Conservation (phyloP, 2,113 vertebrate genomes). For the Neopipo cinnamomea region DNA sequence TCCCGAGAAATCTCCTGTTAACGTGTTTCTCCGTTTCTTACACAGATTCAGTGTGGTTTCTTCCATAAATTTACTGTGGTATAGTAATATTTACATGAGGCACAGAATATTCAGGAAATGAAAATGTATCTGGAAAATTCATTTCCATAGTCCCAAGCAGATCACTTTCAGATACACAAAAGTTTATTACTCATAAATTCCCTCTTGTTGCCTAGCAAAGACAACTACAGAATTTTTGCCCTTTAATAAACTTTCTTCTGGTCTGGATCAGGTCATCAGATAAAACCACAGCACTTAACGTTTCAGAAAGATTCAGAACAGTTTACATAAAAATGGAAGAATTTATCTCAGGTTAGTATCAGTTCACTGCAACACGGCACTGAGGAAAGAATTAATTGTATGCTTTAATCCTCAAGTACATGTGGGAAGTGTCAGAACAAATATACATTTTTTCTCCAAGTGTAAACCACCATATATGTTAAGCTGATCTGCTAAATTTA, state of each 20-base stretch:
- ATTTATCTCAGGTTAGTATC: slow-evolving; percentile 35
- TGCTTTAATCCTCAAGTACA: background rate
- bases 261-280: background rate
- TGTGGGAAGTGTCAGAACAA: background rate
- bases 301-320: background rate
- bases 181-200: slow-evolving; percentile 1
- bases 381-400: background rate
- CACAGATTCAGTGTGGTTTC: background rate
- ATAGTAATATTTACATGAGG: background rate
- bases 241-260: background rate
- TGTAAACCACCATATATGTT: background rate
- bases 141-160: slow-evolving; percentile 7
- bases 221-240: background rate
- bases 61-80: background rate
- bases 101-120: background rate
- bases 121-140: slow-evolving; percentile 38
- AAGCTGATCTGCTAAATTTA: background rate
- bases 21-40: background rate
- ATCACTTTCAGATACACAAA: background rate
- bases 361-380: background rate
- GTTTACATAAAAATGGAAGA: background rate
- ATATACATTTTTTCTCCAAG: background rate
- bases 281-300: background rate
- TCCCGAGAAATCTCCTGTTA: background rate
- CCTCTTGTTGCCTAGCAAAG: slow-evolving; percentile 11